Percentiles rank a stretch among this genome's conserved stretches.
These are phyloP conservation scores for Lates japonicus DNA, from an alignment of 2,797 vertebrate species.

Conservation along the genomic window DNA sequence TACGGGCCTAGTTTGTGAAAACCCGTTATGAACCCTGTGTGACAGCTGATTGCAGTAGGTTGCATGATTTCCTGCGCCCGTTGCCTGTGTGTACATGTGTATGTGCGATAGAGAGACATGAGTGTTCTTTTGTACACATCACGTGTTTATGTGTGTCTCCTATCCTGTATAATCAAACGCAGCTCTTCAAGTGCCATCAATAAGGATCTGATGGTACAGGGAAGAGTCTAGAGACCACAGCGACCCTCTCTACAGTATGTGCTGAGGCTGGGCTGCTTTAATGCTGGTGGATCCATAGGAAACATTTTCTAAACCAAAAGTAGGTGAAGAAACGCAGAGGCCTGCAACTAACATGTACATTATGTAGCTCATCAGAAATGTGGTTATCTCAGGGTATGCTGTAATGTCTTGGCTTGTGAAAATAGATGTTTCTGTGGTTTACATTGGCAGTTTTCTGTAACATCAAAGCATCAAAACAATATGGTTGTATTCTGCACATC, in stretches of 20 bases:
- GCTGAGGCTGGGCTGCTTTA: constrained; percentile 21
- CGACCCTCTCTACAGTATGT: neutral
- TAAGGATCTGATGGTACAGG: constrained; percentile 64
- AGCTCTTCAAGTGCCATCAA: constrained; percentile 67
- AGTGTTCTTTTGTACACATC: constrained; percentile 35
- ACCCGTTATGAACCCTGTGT: constrained; percentile 5
- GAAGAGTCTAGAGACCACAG: constrained; percentile 41
- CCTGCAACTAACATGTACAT: neutral
- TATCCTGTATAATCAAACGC: constrained; percentile 68
- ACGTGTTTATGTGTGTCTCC: constrained; percentile 52
- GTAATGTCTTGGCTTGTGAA: constrained; percentile 26
- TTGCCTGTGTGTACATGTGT: constrained; percentile 33
- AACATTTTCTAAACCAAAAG: constrained; percentile 42
- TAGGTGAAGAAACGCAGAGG: constrained; percentile 16
- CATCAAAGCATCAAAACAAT: constrained; percentile 41
- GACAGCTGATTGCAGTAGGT: constrained; percentile 50
- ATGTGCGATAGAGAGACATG: constrained; percentile 20
- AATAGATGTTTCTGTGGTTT: constrained; percentile 14
- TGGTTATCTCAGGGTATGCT: constrained; percentile 2
- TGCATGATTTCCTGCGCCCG: constrained; percentile 43
- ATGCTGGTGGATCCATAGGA: constrained; percentile 28
- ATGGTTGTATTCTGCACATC: constrained; percentile 8
- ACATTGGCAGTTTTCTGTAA: constrained; percentile 9
- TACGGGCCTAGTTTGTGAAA: constrained; percentile 8
- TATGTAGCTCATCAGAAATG: constrained; percentile 25